Percentiles rank a stretch among this genome's conserved stretches.
These are phyloP conservation scores for Pantherophis vulpinus DNA, from an alignment of 2,797 vertebrate species.

Conservation along the genomic window DNA sequence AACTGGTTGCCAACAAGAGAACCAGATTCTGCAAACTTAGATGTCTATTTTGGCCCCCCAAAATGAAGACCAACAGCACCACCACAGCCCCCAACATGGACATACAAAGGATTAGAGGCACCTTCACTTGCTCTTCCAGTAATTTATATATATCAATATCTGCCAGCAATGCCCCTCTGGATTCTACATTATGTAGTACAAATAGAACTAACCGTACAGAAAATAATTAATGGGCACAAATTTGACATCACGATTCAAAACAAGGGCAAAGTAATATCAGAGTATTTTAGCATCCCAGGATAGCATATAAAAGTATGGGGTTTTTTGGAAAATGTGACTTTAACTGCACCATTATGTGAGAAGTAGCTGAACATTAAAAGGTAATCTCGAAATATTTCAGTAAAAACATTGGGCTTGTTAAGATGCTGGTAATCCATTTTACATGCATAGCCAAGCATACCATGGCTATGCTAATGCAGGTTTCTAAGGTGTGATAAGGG, in stretches of 20 bases:
- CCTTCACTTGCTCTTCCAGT: background rate
- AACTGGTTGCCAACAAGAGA: background rate
- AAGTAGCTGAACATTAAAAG: background rate
- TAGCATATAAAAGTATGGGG: background rate
- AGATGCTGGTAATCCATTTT: background rate
- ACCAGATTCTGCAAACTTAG: background rate
- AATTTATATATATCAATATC: background rate
- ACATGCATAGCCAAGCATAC: no score
- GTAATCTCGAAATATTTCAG: background rate
- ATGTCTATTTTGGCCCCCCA: background rate
- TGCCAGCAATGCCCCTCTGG: background rate
- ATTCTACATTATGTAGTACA: background rate
- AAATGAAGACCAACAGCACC: background rate
- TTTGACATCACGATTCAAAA: background rate
- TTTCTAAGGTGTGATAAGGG: no score
- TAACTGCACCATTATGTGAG: background rate
- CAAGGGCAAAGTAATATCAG: background rate
- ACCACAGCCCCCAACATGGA: background rate
- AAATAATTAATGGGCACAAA: background rate
- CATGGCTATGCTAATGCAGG: no score
- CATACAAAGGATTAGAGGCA: background rate
- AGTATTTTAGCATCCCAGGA: background rate
- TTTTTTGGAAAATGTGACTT: background rate
- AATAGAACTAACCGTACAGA: background rate
- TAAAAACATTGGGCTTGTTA: background rate